Evolutionary conservation across 2,888 invertebrate genomes (phyloP), one percentile per base, ranked within the genome.

Genomic region (Plagodis pulveraria): DNA sequence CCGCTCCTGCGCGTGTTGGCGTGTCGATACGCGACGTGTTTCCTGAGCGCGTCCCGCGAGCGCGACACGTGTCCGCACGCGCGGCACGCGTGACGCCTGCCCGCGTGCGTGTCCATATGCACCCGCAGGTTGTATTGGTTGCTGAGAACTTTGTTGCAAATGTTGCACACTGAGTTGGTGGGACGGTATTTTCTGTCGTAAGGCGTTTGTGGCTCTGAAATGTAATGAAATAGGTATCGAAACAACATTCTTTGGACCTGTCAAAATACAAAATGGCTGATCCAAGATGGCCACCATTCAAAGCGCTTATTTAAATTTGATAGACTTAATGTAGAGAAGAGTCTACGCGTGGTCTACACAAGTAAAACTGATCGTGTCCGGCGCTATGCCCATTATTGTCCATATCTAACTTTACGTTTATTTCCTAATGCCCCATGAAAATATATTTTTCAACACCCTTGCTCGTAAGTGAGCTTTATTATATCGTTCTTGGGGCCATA

Each of bases 121-220:
- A 98, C 97, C 61, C 97, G 94, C 72, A 98, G 87, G 84, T 98
- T 98, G 91, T 98, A 98, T 84, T 97, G 97, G 88, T 98, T 98
- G 83, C 97, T 97, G 50, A 98, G 92, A 58, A 97, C 96, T 83
- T 98, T 98, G 78, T 97, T 96, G 86, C 98, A 98, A 52, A 98
- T 95, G 62, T 95, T 95, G 84, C 98, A 98, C 11, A 96, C 95
- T 6, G 96, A 89, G 57, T 80, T 81, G 59, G 78, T 78, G 5
- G 79, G 58, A 0, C 90, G 85, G 87, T 86, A 91, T 69, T 89
- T 89, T 52, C 86, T 75, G 59, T 86, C 87, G 77, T 80, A 85
- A 0, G 77, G 65, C 0, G 86, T 84, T 2, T 81, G 65, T 32
- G 77, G 58, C 6, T 87, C 88, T 87, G 81, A 6, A 62, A 58